Evolutionary conservation across 2,797 vertebrate species (phyloP).

Genomic region (Rhynchonycteris naso): DNA sequence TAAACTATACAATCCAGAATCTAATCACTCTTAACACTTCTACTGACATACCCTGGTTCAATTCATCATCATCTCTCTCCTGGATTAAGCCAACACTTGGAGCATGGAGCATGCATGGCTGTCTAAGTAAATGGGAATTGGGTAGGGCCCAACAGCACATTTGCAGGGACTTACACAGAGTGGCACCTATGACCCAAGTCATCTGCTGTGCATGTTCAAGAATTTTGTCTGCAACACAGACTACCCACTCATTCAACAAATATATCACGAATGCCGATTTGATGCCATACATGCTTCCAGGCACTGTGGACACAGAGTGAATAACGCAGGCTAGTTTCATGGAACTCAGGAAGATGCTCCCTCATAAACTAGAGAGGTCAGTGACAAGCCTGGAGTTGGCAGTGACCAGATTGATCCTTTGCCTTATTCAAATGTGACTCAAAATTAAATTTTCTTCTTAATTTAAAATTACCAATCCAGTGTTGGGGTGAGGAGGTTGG

Average conservation of each 20-base stretch:
- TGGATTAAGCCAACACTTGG: background rate
- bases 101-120: background rate
- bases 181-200: no score
- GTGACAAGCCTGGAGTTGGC: background rate
- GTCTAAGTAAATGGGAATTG: background rate
- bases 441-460: constrained; percentile 2
- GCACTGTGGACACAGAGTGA: background rate
- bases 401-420: background rate
- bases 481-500: background rate
- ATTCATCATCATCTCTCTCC: background rate
- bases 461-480: background rate
- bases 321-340: background rate
- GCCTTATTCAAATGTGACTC: background rate
- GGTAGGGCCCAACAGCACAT: background rate
- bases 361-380: background rate
- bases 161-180: background rate
- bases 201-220: background rate
- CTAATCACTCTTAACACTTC: background rate
- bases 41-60: background rate
- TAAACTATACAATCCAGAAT: background rate
- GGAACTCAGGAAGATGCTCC: background rate
- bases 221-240: background rate
- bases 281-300: background rate
- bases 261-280: background rate
- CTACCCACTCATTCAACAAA: background rate